Evolutionary conservation across 2,888 invertebrate genomes (phyloP).

Genomic region (Dinocampus coccinellae): DNA sequence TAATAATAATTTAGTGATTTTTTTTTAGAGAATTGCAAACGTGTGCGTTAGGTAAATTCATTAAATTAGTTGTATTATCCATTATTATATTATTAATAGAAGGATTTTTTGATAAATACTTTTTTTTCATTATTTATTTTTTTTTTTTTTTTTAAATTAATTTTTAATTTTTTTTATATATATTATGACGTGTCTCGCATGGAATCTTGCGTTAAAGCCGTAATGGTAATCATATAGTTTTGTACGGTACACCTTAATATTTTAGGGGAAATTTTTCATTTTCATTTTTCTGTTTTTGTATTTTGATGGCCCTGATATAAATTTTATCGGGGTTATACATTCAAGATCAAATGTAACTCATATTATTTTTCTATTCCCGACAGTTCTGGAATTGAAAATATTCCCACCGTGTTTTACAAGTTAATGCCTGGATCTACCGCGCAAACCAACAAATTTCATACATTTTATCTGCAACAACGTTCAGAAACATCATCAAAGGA

Average conservation of each 20-base stretch:
- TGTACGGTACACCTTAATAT: conserved; percentile 44
- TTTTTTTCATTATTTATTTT: no score
- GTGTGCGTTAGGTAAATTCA: conserved; percentile 47
- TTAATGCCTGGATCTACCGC: conserved; percentile 96
- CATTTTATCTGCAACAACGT: conserved; percentile 95
- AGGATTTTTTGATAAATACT: conserved; percentile 46
- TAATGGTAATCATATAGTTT: conserved; percentile 45
- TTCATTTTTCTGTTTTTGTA: conserved; percentile 66
- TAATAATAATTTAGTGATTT: conserved; percentile 6
- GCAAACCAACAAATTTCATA: conserved; percentile 95
- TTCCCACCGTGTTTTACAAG: conserved; percentile 95
- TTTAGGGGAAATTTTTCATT: conserved; percentile 59
- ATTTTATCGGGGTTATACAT: conserved; percentile 15
- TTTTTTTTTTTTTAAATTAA: no score
- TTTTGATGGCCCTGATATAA: conserved; percentile 36
- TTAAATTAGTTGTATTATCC: conserved; percentile 48
- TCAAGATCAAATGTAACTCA: conserved; percentile 21
- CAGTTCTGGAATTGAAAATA: conserved; percentile 96
- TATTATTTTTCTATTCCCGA: conserved; percentile 54
- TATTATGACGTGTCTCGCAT: conserved; percentile 50
- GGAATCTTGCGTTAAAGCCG: conserved; percentile 46
- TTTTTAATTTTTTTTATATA: no score
- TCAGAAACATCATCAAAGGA: conserved; percentile 81
- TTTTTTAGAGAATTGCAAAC: conserved; percentile 36
- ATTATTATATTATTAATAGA: conserved; percentile 47